Evolutionary conservation across 2,888 invertebrate genomes (phyloP).

Genomic region (Coelogynopora nodosa): DNA sequence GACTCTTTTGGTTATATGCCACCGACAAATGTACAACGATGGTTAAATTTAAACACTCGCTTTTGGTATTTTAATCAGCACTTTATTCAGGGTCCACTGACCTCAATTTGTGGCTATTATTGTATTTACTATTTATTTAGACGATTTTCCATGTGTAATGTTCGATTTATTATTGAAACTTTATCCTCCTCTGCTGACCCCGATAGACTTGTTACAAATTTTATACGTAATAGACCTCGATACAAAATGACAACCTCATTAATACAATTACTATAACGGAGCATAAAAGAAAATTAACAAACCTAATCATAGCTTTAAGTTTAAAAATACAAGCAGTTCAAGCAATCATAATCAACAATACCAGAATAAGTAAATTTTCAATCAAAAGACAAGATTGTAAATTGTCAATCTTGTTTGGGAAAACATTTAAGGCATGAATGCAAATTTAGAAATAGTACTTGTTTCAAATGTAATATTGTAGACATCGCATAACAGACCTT

Average conservation of each 20-base stretch:
- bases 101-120: no score
- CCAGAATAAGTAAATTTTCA: background rate
- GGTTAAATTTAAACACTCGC: no score
- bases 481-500: no score
- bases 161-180: no score
- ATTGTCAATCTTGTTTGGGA: slow-evolving; percentile 23
- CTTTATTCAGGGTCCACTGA: no score
- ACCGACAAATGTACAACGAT: no score
- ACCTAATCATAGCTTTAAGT: background rate
- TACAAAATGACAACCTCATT: slow-evolving; percentile 7
- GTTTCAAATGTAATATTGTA: slow-evolving; percentile 11
- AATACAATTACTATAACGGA: background rate
- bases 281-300: background rate
- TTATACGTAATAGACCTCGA: background rate
- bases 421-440: background rate
- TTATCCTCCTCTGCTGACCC: no score
- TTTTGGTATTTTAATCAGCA: no score
- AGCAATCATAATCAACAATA: background rate
- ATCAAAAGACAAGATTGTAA: slow-evolving; percentile 1
- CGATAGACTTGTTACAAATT: no score
- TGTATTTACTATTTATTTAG: no score
- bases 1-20: no score
- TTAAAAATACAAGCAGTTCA: background rate
- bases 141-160: no score
- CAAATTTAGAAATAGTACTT: slow-evolving; percentile 13